Conservation (phyloP, 64 coral and sea anemone genomes). For the Porites australiensis region DNA sequence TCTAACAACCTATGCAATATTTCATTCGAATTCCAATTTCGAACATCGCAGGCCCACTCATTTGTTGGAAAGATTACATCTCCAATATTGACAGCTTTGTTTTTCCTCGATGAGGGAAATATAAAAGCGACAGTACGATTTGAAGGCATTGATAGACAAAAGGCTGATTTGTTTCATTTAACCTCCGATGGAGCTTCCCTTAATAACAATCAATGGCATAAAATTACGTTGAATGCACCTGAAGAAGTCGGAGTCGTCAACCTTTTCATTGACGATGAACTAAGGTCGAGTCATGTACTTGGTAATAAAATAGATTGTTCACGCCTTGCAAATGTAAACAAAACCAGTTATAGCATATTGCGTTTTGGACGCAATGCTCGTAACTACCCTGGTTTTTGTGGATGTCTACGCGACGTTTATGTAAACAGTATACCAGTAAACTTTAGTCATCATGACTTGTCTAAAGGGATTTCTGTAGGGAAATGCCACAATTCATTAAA, state of each 20-base stretch:
- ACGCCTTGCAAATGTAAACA: background rate
- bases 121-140: slow-evolving; percentile 1
- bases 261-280: background rate
- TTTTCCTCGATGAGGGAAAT: background rate
- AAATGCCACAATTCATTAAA: background rate
- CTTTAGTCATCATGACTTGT: background rate
- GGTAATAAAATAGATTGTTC: background rate
- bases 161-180: background rate
- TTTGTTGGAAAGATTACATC: slow-evolving; percentile 6
- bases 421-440: background rate
- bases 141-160: background rate
- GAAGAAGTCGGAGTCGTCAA: background rate
- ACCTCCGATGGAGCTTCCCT: background rate
- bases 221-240: background rate
- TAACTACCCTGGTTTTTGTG: slow-evolving; percentile 10
- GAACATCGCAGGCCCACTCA: background rate
- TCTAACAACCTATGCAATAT: background rate
- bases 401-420: slow-evolving; percentile 16
- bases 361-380: slow-evolving; percentile 17
- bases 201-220: slow-evolving; percentile 10
- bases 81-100: background rate
- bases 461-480: background rate
- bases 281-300: background rate
- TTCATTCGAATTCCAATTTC: slow-evolving; percentile 24
- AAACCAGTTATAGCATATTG: background rate